A percentile compares a stretch with the other conserved stretches of the same genome.
These are phyloP conservation scores for Oconnorella tubifera DNA, from an alignment of 2,888 invertebrate species.

Conservation along the genomic window DNA sequence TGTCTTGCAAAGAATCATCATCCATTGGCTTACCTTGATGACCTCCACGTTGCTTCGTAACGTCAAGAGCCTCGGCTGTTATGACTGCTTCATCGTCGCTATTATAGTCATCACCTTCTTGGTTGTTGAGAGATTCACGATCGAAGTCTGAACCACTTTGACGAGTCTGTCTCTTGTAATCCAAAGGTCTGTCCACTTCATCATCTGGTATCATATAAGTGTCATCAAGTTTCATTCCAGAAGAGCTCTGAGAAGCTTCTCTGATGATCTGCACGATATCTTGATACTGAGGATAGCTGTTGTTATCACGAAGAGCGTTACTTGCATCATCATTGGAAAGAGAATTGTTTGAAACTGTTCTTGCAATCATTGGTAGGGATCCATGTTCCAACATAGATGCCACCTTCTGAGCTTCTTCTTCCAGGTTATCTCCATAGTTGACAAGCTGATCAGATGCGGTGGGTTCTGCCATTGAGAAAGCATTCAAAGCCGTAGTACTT, in stretches of 20 bases:
- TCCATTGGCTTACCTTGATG: conserved; percentile 21
- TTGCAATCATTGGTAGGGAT: conserved; percentile 35
- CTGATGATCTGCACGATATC: conserved; percentile 35
- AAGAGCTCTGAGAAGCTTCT: conserved; percentile 31
- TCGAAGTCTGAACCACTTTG: conserved; percentile 14
- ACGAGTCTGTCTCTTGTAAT: not conserved
- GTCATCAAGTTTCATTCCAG: conserved; percentile 27
- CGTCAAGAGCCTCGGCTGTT: conserved; percentile 7
- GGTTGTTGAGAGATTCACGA: conserved; percentile 1
- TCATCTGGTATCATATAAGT: conserved; percentile 1
- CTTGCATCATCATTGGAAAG: not conserved
- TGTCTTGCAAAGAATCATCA: conserved; percentile 30
- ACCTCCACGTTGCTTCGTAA: not conserved
- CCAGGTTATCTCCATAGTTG: conserved; percentile 47
- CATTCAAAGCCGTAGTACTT: conserved; percentile 23
- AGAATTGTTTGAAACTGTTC: not conserved
- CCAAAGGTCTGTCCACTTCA: not conserved
- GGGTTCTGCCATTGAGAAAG: conserved; percentile 38
- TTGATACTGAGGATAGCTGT: conserved; percentile 25
- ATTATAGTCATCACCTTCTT: conserved; percentile 42
- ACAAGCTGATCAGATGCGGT: conserved; percentile 39
- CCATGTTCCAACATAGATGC: conserved; percentile 52
- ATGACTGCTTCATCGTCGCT: conserved; percentile 34
- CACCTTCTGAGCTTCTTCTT: conserved; percentile 53
- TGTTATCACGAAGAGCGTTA: not conserved